Conservation (phyloP, 2,888 invertebrate species). For the Xestoiulus laeticollis region DNA sequence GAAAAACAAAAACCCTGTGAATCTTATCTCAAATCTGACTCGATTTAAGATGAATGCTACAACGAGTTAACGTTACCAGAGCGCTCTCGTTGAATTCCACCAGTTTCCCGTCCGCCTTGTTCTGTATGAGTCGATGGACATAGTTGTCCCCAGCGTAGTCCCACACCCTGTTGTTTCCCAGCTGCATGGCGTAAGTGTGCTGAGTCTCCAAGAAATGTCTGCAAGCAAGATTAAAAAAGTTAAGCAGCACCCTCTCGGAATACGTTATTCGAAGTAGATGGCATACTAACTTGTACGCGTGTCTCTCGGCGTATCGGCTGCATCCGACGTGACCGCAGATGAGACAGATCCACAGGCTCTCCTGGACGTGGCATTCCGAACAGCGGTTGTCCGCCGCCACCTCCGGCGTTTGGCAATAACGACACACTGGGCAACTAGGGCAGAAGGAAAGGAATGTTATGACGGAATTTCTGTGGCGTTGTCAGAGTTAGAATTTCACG, state of each 20-base stretch:
- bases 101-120: conserved; percentile 95
- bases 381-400: conserved; percentile 76
- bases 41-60: not conserved
- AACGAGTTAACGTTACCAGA: conserved; percentile 16
- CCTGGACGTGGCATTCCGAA: conserved; percentile 74
- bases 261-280: not conserved
- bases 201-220: conserved; percentile 94
- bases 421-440: conserved; percentile 93
- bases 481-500: not conserved
- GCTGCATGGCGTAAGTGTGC: conserved; percentile 96
- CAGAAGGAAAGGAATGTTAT: conserved; percentile 49
- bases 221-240: no score
- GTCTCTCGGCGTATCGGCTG: conserved; percentile 88
- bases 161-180: conserved; percentile 98
- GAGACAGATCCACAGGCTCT: conserved; percentile 97
- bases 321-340: conserved; percentile 99
- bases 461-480: no score
- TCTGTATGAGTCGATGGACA: conserved; percentile 94
- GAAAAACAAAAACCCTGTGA: not conserved
- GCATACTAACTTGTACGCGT: conserved; percentile 78
- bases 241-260: no score
- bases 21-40: not conserved
- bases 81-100: conserved; percentile 69
- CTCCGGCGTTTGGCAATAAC: conserved; percentile 87
- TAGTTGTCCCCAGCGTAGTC: conserved; percentile 99